Evolutionary conservation across 2,797 vertebrate genomes (phyloP).

Genomic region (Pseudomugil tenellus): DNA sequence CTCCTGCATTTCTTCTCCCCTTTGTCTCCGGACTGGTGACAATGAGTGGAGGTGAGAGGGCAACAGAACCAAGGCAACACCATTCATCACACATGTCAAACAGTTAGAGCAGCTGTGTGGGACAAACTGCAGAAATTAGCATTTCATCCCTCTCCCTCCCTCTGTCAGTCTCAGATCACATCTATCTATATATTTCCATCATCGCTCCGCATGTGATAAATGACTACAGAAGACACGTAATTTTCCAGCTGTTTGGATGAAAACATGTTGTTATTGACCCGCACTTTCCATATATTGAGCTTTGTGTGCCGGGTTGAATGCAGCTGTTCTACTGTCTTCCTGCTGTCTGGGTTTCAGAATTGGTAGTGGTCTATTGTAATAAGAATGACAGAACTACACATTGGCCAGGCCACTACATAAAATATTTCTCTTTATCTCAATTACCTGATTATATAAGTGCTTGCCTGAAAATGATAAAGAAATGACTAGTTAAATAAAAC

Average conservation of each 20-base stretch:
- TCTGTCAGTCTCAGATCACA: slow-evolving; percentile 40
- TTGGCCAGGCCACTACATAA: too few relatives aligned
- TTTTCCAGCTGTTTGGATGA: slow-evolving; percentile 58
- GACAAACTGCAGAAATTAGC: slow-evolving; percentile 87
- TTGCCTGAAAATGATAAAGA: background rate
- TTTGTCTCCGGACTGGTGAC: slow-evolving; percentile 83
- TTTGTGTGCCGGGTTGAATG: slow-evolving; percentile 20
- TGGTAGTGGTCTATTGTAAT: background rate
- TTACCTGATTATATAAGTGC: background rate
- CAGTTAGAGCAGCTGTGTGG: slow-evolving; percentile 92
- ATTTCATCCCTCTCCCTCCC: slow-evolving; percentile 79
- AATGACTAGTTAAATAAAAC: too few relatives aligned
- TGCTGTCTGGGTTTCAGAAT: slow-evolving; percentile 13
- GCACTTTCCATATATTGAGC: slow-evolving; percentile 39
- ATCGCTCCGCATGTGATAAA: slow-evolving; percentile 59
- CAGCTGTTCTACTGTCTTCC: background rate
- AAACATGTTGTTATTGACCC: slow-evolving; percentile 55
- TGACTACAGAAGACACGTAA: slow-evolving; percentile 49
- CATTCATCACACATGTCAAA: slow-evolving; percentile 98
- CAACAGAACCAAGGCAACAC: slow-evolving; percentile 87
- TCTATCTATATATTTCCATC: slow-evolving; percentile 56
- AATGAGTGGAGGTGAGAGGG: slow-evolving; percentile 91
- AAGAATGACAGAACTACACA: background rate
- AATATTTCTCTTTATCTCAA: background rate
- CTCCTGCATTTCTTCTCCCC: slow-evolving; percentile 76